Evolutionary conservation across 2,888 invertebrate species (phyloP).

Genomic region (Calliphora vomitoria): DNA sequence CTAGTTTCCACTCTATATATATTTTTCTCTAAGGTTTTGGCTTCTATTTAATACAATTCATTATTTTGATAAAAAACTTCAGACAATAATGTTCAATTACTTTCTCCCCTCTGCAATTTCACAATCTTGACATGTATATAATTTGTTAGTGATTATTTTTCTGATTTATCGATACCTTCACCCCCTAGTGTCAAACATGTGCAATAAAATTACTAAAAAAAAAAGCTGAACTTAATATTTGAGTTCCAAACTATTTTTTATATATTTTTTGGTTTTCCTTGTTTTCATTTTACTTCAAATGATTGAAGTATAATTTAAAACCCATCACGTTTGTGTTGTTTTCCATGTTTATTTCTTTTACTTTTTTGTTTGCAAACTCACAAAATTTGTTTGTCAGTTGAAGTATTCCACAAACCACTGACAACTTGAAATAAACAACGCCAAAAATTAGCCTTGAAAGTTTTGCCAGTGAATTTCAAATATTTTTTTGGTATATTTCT

Average conservation of each 20-base stretch:
- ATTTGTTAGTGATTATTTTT: constrained; percentile 6
- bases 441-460: constrained; percentile 72
- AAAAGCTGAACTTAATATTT: neutral
- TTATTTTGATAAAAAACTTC: neutral
- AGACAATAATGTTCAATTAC: too few relatives aligned
- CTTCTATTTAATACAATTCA: too few relatives aligned
- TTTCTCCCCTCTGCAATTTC: neutral
- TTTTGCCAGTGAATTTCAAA: constrained; percentile 7
- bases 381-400: constrained; percentile 67
- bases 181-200: neutral
- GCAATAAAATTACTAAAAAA: neutral
- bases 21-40: too few relatives aligned
- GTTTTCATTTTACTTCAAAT: constrained; percentile 25
- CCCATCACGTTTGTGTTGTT: constrained; percentile 53
- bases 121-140: constrained; percentile 14
- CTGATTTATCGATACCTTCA: constrained; percentile 40
- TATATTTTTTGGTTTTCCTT: neutral
- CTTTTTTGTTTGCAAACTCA: neutral
- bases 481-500: neutral
- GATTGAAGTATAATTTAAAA: constrained; percentile 70
- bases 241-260: neutral
- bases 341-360: constrained; percentile 11
- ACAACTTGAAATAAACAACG: constrained; percentile 72
- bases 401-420: constrained; percentile 74
- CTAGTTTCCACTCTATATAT: too few relatives aligned